Conservation (phyloP, 2,888 invertebrate genomes). For the Xanthostigma xanthostigma region DNA sequence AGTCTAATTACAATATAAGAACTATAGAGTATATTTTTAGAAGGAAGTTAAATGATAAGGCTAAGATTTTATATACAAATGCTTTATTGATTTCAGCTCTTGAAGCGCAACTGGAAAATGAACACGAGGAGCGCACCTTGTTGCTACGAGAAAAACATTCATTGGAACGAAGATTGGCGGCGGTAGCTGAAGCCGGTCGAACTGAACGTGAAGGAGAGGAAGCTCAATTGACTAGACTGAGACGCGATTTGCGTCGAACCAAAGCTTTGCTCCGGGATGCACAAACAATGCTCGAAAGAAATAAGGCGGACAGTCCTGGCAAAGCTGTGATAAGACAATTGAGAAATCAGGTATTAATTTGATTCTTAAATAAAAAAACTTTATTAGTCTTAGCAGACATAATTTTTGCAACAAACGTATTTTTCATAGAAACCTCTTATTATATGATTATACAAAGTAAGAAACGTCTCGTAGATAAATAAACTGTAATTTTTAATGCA, state of each 20-base stretch:
- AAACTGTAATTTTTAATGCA: too few relatives aligned
- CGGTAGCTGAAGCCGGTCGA: constrained; percentile 61
- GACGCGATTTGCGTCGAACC: constrained; percentile 76
- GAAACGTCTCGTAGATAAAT: too few relatives aligned
- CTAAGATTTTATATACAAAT: neutral
- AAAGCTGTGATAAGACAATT: constrained; percentile 62
- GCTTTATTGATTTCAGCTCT: constrained; percentile 42
- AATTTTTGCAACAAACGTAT: too few relatives aligned
- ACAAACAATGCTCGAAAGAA: constrained; percentile 78
- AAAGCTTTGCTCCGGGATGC: constrained; percentile 83
- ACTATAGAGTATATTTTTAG: too few relatives aligned
- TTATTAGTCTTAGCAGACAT: too few relatives aligned
- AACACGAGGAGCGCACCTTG: constrained; percentile 80
- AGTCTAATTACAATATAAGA: too few relatives aligned
- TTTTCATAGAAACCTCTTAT: too few relatives aligned
- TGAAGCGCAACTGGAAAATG: constrained; percentile 82
- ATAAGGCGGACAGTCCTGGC: constrained; percentile 72
- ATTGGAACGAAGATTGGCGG: constrained; percentile 69
- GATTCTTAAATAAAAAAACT: neutral
- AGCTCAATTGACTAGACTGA: constrained; percentile 55
- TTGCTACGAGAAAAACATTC: constrained; percentile 82
- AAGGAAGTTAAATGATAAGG: too few relatives aligned
- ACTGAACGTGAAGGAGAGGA: constrained; percentile 59
- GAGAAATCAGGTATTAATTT: constrained; percentile 45
- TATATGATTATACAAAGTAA: too few relatives aligned